phyloP scores from a whole-genome alignment of 2,113 vertebrate genomes.

The Circaetus cinerascens region DNA sequence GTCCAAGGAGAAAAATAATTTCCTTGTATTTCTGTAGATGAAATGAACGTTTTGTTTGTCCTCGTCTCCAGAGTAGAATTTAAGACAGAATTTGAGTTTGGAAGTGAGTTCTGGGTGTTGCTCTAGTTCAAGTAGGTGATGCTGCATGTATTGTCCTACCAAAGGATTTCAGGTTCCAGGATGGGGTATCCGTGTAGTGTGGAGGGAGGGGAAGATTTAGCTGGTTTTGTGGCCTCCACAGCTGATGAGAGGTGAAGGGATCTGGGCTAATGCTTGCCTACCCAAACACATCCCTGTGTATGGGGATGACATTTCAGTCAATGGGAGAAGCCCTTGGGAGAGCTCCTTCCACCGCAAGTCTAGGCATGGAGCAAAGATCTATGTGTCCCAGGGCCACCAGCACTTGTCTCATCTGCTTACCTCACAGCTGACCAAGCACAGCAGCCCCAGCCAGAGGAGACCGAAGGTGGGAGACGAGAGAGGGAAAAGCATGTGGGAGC shows the following conservation, averaged over 20 bases:
- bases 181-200: rapidly evolving
- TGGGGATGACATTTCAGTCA: not conserved
- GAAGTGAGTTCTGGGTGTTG: not conserved
- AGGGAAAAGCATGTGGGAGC: not conserved
- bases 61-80: not conserved
- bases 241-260: not conserved
- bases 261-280: not conserved
- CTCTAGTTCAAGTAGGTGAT: not conserved
- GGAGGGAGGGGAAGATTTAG: not conserved
- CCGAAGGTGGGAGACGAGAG: not conserved
- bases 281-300: not conserved
- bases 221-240: not conserved
- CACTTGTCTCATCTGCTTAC: not conserved
- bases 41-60: not conserved
- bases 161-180: not conserved
- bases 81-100: not conserved
- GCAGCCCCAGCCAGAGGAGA: not conserved
- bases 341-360: not conserved
- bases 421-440: not conserved
- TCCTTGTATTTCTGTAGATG: not conserved
- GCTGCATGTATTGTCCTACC: rapidly evolving
- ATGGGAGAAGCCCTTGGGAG: not conserved
- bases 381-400: rapidly evolving
- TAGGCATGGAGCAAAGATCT: not conserved
- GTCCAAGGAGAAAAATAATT: not conserved